Percentiles rank a stretch among this genome's conserved stretches.
These are phyloP conservation scores for Acrobeloides nanus DNA, from an alignment of 2,888 invertebrate species.

Conservation along the genomic window DNA sequence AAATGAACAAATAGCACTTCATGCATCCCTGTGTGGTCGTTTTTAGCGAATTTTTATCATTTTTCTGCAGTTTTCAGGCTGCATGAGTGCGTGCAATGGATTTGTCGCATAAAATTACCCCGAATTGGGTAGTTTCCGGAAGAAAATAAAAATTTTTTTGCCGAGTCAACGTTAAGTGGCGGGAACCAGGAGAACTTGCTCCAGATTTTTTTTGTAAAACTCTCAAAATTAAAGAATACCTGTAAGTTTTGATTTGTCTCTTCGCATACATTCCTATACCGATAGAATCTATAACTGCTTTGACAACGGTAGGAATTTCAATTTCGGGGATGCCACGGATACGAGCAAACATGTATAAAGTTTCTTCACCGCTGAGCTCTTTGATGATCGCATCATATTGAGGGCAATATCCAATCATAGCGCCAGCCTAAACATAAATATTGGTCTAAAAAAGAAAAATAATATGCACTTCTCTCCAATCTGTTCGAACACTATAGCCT, in stretches of 20 bases:
- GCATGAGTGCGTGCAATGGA: too few species aligned
- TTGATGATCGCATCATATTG: slow-evolving; percentile 69
- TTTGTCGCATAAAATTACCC: too few species aligned
- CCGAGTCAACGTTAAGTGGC: too few species aligned
- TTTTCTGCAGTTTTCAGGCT: too few species aligned
- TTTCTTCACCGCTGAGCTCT: slow-evolving; percentile 68
- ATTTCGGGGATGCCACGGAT: slow-evolving; percentile 62
- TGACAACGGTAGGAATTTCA: slow-evolving; percentile 16
- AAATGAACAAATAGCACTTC: too few species aligned
- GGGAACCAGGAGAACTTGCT: too few species aligned
- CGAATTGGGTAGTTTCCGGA: too few species aligned
- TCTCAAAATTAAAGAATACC: too few species aligned
- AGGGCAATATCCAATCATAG: slow-evolving; percentile 65
- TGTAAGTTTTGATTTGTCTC: slow-evolving; percentile 27
- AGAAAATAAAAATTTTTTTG: too few species aligned
- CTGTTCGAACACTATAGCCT: slow-evolving; percentile 35
- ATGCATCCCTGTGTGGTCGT: too few species aligned
- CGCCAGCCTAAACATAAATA: slow-evolving; percentile 8
- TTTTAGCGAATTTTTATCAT: too few species aligned
- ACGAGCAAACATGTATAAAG: slow-evolving; percentile 63
- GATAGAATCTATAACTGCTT: slow-evolving; percentile 22
- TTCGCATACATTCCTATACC: slow-evolving; percentile 24
- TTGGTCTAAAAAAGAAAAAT: background rate
- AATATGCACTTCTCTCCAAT: slow-evolving; percentile 37
- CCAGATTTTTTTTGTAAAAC: slow-evolving; percentile 5